phyloP scores from a whole-genome alignment of 1,140 invertebrate species.

The Aplysia californica region DNA sequence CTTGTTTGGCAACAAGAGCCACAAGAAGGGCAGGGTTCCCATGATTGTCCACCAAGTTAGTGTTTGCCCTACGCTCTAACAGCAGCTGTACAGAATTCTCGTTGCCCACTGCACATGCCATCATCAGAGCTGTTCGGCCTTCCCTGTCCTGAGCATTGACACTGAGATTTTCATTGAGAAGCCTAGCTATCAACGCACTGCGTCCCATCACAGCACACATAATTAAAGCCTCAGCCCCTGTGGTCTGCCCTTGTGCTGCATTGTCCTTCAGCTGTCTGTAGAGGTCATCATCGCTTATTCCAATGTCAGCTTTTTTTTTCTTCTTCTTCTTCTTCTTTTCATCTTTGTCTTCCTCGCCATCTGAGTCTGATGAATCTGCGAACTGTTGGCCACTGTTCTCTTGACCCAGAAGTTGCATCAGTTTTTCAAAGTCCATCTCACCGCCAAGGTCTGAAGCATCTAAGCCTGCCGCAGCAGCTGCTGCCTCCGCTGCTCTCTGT shows the following conservation, averaged over 20 bases:
- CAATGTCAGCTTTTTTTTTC: too few species aligned
- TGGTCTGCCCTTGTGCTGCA: background rate
- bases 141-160: background rate
- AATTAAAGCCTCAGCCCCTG: background rate
- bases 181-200: background rate
- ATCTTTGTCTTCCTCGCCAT: background rate
- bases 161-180: background rate
- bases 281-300: constrained; percentile 2
- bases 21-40: background rate
- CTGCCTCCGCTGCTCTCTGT: background rate
- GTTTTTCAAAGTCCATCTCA: background rate
- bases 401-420: background rate
- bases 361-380: background rate
- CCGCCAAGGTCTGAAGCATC: background rate
- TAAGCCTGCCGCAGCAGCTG: background rate
- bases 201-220: background rate
- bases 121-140: background rate
- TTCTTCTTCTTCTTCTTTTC: background rate
- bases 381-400: background rate
- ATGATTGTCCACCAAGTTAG: background rate
- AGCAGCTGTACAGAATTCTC: background rate
- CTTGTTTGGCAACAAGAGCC: background rate
- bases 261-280: background rate
- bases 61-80: background rate
- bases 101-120: background rate